phyloP scores from a whole-genome alignment of 1,140 invertebrate species.

The Drosophila arawakana region DNA sequence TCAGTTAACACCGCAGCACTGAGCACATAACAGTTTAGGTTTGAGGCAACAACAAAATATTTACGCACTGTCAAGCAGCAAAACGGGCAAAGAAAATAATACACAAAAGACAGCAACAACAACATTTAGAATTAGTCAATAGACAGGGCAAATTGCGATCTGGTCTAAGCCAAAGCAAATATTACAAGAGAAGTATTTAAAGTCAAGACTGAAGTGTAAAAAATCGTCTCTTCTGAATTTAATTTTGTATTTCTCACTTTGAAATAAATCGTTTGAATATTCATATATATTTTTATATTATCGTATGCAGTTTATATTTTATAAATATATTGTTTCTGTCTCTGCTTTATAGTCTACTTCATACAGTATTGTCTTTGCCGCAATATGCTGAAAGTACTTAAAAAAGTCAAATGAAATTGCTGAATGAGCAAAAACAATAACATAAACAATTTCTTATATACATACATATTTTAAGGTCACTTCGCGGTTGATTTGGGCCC shows the following conservation, averaged over 20 bases:
- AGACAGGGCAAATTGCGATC: conserved; percentile 18
- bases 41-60: conserved; percentile 12
- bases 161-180: conserved; percentile 8
- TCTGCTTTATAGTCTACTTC: conserved; percentile 13
- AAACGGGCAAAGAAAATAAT: conserved; percentile 32
- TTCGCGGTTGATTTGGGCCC: conserved; percentile 51
- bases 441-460: conserved; percentile 34
- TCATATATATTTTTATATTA: conserved; percentile 6
- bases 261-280: neutral
- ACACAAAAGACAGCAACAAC: conserved; percentile 17
- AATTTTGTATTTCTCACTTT: neutral
- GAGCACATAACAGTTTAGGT: conserved; percentile 15
- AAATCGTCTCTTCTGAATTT: neutral
- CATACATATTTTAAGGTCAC: conserved; percentile 55
- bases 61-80: conserved; percentile 14
- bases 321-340: conserved; percentile 25
- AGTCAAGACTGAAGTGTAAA: conserved; percentile 22
- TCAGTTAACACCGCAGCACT: conserved; percentile 7
- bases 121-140: neutral
- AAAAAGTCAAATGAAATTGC: conserved; percentile 39
- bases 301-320: conserved; percentile 26
- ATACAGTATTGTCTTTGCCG: conserved; percentile 5
- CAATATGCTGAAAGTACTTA: conserved; percentile 20
- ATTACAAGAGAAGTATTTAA: conserved; percentile 21
- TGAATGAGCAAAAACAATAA: conserved; percentile 29